Percentiles rank a stretch among this genome's conserved stretches.
Evolutionary conservation across 2,113 vertebrate species (phyloP).

Genomic region (Danio rerio): GRCz12tu NC_133185.1:2637501-2638000

Average conservation of each 20-base stretch:
- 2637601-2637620: not conserved
- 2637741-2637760: not conserved
- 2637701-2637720: not conserved
- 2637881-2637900: too few relatives aligned
- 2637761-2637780: not conserved
- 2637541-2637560: not conserved
- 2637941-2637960: too few relatives aligned
- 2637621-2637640: constrained; percentile 7
- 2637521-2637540: not conserved
- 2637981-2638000: too few relatives aligned
- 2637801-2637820: not conserved
- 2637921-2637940: too few relatives aligned
- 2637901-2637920: too few relatives aligned
- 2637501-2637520: not conserved
- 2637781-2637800: constrained; percentile 31
- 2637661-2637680: not conserved
- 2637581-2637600: not conserved
- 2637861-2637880: too few relatives aligned
- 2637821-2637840: too few relatives aligned
- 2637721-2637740: not conserved
- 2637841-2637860: too few relatives aligned
- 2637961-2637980: too few relatives aligned
- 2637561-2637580: not conserved
- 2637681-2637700: not conserved
- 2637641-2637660: not conserved